Base-by-base conservation (phyloP, 2,888 invertebrate species). In the Phortica magna region DNA sequence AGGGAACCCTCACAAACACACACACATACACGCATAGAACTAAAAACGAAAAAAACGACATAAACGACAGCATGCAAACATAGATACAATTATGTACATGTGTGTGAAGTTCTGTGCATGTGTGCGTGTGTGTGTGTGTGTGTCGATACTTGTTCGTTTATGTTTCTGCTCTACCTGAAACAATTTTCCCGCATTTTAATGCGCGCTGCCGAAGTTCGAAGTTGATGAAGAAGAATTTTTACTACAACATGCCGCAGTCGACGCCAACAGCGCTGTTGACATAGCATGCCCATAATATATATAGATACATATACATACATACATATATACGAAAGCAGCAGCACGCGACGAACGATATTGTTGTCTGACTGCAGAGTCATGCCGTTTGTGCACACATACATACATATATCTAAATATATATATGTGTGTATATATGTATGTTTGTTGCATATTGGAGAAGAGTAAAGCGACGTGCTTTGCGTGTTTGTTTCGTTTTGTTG, bases 181-280 rank as follows among this genome's bases (percentile, higher is more conserved):
- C 83, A 85, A 82, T 80, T 83, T 84, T 84, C 83, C 82, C 82
- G 83, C 84, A 83, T 83, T 84, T 81, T 83, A 83, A 83, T 82
- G 82, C 80, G 48, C 48, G 48, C 48, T 48, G 59, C 39, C 19
- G 65, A 71, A 53, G 55, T 71, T 71, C 53, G 68, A 71, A 71
- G 70, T 55, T 71, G 70, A 71, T 71, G 70, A 71, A 55, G 70
- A 71, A 71, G 70, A 71, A 71, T 71, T 71, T 71, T 70, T 70
- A 22, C 22, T 71, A 71, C 55, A 22, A 68, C 43, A 19, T 68
- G 43, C 68, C 68, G 22, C 61, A 22, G 48, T 48, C 48, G 9
- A 14, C 48, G 48, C 48, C 14, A 64, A 31, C 39, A 64, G 64
- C 64, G 64, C 64, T 19, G 61, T 61, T 19, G 22, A 7, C 17